Base-by-base conservation (phyloP, 2,888 invertebrate genomes). In the Dasysyrphus tricinctus region DNA sequence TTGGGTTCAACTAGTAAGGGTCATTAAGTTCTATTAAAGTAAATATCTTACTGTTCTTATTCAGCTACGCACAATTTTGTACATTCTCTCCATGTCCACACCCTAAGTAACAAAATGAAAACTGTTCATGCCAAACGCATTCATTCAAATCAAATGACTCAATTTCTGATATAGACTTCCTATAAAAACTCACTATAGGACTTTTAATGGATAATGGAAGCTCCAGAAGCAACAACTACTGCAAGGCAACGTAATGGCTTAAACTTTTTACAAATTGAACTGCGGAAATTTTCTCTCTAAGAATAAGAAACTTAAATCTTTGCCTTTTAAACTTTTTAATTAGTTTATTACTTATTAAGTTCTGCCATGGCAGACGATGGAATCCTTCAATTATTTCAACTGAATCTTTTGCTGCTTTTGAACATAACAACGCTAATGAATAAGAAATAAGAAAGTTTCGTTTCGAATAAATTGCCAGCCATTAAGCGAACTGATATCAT, bases 301-400 rank as follows among this genome's bases (percentile, higher is more conserved):
- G 19, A 32, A 65, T 32, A 44, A 56, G 19, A 32, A 65, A 65
- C 65, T 75, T 42, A 56, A 75, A 75, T 75, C 65, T 44, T 75
- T 75, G 54, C 56, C 54, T 65, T 75, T 47, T 65, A 56, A 75
- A 75, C 75, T 75, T 75, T 56, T 75, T 75, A 75, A 67, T 75
- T 65, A 47, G 75, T 75, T 63, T n/a, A 56, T 65, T 56, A 47
- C 44, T 65, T 56, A 32, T 65, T 75, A 34, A 56, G 37, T 56
- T 65, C 29, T 75, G 42, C 56, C 32, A 19, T 29, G 42, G 19
- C 32, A 59, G 51, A 7, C 24, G 29, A 39, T 63, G 54, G 63
- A 37, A 69, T 63, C 51, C 44, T 19, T 39, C 63, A 56, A 47
- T 69, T 69, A 65, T 65, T 75, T 56, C 65, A 24, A 65, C 16